Evolutionary conservation across 2,797 vertebrate genomes (phyloP).

Genomic region (Sternarchorhynchus goeldii): DNA sequence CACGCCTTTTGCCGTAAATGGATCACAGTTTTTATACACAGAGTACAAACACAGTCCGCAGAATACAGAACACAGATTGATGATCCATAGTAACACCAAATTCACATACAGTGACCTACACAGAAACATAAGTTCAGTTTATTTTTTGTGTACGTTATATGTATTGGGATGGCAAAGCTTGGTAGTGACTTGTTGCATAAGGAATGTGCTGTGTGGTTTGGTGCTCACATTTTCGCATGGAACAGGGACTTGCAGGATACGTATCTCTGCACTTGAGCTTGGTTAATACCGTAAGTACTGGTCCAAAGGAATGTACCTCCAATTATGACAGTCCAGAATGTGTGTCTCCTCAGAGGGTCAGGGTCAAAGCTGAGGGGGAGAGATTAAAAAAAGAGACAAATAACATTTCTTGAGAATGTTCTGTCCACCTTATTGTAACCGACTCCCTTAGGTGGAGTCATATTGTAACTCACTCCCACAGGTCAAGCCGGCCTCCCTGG

Average conservation of each 20-base stretch:
- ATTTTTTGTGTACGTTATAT: not conserved
- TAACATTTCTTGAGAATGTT: not conserved
- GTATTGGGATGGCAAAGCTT: not conserved
- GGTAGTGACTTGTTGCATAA: not conserved
- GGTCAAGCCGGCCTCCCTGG: constrained; percentile 85
- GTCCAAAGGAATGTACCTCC: constrained; percentile 90
- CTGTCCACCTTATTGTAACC: too few species aligned
- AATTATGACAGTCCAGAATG: constrained; percentile 90
- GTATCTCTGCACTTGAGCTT: constrained; percentile 95
- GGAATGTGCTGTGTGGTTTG: not conserved
- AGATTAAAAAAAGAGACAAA: not conserved
- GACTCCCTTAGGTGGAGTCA: not conserved
- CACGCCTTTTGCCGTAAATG: constrained; percentile 80
- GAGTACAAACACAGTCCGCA: constrained; percentile 88
- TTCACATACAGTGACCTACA: constrained; percentile 89
- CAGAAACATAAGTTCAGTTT: not conserved
- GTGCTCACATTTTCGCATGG: constrained; percentile 90
- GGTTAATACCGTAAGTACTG: constrained; percentile 88
- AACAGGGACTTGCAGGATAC: constrained; percentile 89
- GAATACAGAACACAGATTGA: constrained; percentile 79
- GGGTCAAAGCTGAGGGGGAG: constrained; percentile 81
- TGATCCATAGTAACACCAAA: constrained; percentile 84
- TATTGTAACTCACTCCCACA: constrained; percentile 86
- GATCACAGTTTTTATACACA: constrained; percentile 88
- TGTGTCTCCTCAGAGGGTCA: constrained; percentile 88